These are phyloP conservation scores for Hydropsyche tenuis DNA, from an alignment of 1,140 invertebrate genomes.

Conservation along the genomic window DNA sequence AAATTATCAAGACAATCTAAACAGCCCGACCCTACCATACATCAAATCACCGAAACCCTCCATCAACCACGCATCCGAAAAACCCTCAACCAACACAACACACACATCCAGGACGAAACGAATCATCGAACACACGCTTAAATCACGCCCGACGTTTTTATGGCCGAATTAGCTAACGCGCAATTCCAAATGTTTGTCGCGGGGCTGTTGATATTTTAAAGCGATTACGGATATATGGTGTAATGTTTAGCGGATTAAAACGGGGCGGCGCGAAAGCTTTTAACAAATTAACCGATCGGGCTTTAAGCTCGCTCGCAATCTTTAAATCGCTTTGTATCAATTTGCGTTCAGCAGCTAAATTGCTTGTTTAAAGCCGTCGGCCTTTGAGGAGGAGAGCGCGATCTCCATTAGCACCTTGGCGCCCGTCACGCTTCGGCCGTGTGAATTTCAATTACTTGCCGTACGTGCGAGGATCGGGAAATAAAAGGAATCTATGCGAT, in stretches of 20 bases:
- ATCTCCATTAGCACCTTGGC: conserved; percentile 22
- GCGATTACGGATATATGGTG: conserved; percentile 35
- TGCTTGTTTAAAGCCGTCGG: conserved; percentile 48
- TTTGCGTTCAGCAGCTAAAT: conserved; percentile 51
- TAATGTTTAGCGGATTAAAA: conserved; percentile 45
- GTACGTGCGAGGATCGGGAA: too few species aligned
- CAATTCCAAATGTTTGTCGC: background rate
- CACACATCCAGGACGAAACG: background rate
- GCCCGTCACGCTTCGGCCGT: background rate
- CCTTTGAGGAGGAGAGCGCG: conserved; percentile 3
- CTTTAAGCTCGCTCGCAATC: conserved; percentile 39
- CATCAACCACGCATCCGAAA: too few species aligned
- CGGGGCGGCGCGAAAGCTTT: conserved; percentile 47
- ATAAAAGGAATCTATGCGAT: too few species aligned
- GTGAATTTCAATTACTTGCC: conserved; percentile 11
- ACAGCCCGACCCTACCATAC: too few species aligned
- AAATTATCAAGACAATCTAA: too few species aligned
- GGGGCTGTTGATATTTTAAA: conserved; percentile 27
- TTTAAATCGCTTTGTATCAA: conserved; percentile 51
- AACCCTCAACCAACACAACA: background rate
- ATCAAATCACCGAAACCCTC: too few species aligned
- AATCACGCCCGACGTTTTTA: conserved; percentile 19
- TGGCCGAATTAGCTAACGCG: conserved; percentile 1
- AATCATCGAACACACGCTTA: background rate
- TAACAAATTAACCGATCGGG: conserved; percentile 50